Evolutionary conservation across 2,113 vertebrate species (phyloP).

Genomic region (Alexandromys fortis): DNA sequence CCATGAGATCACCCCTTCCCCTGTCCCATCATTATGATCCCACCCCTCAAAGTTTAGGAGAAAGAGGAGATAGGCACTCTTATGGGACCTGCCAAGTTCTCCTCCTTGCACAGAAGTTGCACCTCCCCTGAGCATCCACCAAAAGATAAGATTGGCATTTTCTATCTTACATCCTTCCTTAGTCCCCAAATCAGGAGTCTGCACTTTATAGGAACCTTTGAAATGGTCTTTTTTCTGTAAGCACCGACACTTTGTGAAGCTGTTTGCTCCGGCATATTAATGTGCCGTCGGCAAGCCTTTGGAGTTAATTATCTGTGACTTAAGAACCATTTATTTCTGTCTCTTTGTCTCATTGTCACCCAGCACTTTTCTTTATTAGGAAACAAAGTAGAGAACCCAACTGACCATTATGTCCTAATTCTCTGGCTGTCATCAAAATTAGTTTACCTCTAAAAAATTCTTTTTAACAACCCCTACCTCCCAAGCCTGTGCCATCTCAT

Average conservation of each 20-base stretch:
- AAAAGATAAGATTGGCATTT: background rate
- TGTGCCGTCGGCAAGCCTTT: background rate
- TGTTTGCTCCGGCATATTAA: constrained; percentile 50
- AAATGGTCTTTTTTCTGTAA: constrained; percentile 20
- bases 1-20: accelerated
- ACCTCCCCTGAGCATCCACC: background rate
- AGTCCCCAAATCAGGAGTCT: background rate
- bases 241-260: constrained; percentile 25
- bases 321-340: constrained; percentile 72
- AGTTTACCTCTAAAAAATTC: constrained; percentile 57
- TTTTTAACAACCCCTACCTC: background rate
- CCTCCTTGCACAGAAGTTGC: background rate
- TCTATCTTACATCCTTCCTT: background rate
- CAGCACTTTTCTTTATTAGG: constrained; percentile 66
- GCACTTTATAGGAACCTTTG: constrained; percentile 55
- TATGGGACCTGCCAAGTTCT: background rate
- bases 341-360: constrained; percentile 60
- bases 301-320: constrained; percentile 76
- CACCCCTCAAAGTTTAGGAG: background rate
- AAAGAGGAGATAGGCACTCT: accelerated
- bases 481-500: background rate
- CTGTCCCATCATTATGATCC: background rate
- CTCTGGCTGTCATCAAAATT: constrained; percentile 53
- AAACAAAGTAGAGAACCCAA: constrained; percentile 37
- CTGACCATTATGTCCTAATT: constrained; percentile 63